A percentile compares a stretch with the other conserved stretches of the same genome.
These are phyloP conservation scores for Betta splendens DNA, from an alignment of 2,797 vertebrate species.

Conservation along the genomic window DNA sequence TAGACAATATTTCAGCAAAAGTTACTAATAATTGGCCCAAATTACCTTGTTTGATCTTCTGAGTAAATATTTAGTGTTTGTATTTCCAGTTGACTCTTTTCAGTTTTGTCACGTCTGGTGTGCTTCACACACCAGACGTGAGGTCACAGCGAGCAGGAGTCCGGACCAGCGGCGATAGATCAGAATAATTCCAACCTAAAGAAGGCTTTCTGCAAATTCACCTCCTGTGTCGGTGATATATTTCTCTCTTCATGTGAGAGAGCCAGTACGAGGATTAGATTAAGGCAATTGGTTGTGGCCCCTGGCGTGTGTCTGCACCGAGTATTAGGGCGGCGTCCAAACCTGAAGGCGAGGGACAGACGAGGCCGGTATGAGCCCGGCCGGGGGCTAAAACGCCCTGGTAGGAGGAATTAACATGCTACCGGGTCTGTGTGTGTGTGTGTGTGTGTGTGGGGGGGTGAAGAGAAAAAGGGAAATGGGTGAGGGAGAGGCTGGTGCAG, in stretches of 20 bases:
- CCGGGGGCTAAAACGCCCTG: conserved; percentile 4
- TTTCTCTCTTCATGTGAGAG: conserved; percentile 13
- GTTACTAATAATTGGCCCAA: background rate
- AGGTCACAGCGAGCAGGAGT: background rate
- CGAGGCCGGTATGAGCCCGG: conserved; percentile 32
- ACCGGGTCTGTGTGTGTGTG: conserved; percentile 10
- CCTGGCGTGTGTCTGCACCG: conserved; percentile 17
- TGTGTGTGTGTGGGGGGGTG: conserved; percentile 42
- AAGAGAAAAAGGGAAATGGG: conserved; percentile 24
- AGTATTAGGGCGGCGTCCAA: conserved; percentile 26
- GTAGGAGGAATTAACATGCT: conserved; percentile 9
- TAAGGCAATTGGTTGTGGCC: conserved; percentile 47
- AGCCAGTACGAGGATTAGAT: conserved; percentile 35
- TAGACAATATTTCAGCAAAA: too few species aligned
- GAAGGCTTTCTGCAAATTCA: background rate
- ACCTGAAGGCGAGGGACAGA: conserved; percentile 38
- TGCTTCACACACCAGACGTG: background rate
- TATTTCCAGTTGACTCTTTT: background rate
- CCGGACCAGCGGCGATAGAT: background rate
- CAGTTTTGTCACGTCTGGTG: background rate
- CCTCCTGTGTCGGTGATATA: background rate
- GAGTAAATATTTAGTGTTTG: background rate
- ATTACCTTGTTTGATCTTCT: background rate
- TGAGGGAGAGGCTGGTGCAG: conserved; percentile 34
- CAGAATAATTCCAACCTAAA: background rate